These are phyloP conservation scores for Euphonia xanthogaster DNA, from an alignment of 2,797 vertebrate genomes.

Conservation along the genomic window DNA sequence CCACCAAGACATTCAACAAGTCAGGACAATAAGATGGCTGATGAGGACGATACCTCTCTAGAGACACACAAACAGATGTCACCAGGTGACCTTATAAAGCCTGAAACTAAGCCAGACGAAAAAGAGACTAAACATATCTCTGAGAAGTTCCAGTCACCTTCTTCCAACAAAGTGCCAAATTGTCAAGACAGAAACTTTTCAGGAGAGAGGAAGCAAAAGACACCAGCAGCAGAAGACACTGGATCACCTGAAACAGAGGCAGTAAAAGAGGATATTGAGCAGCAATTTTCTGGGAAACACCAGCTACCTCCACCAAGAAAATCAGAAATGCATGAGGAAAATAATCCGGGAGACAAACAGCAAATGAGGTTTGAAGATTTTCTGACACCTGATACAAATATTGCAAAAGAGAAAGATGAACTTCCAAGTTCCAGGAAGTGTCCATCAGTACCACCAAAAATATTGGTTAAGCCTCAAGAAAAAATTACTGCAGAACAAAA, in stretches of 20 bases:
- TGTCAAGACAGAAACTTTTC: not conserved
- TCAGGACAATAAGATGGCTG: not conserved
- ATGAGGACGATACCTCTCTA: not conserved
- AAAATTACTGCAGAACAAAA: not conserved
- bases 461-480: not conserved
- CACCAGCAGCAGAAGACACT: not conserved
- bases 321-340: not conserved
- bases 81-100: not conserved
- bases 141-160: not conserved
- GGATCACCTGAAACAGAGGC: not conserved
- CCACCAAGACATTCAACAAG: not conserved
- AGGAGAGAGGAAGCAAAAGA: not conserved
- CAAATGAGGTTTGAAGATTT: not conserved
- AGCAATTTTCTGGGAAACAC: not conserved
- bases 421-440: not conserved
- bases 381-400: accelerated
- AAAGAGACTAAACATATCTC: not conserved
- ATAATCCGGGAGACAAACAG: not conserved
- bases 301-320: not conserved
- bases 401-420: not conserved
- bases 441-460: not conserved
- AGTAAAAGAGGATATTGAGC: not conserved
- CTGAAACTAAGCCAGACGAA: not conserved
- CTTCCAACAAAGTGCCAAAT: not conserved
- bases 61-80: not conserved